Evolutionary conservation across 92 coral and sea anemone species (phyloP).

Genomic region (Epizoanthus fatuus): DNA sequence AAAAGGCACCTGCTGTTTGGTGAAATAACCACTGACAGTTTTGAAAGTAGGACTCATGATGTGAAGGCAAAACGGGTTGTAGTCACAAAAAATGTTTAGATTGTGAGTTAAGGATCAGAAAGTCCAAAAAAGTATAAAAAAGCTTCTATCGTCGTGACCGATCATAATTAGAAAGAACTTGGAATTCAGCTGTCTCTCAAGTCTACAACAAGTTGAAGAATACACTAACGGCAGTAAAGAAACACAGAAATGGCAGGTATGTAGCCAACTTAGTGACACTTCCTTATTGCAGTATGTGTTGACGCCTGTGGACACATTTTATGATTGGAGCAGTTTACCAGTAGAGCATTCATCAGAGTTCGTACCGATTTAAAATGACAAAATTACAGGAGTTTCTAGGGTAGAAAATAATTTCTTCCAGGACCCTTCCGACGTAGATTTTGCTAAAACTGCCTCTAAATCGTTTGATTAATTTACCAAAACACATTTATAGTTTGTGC

Average conservation of each 20-base stretch:
- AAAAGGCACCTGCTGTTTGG: slow-evolving; percentile 5
- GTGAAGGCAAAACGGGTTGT: background rate
- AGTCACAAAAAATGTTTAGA: slow-evolving; percentile 29
- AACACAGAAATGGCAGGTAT: slow-evolving; percentile 7
- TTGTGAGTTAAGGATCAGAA: slow-evolving; percentile 5
- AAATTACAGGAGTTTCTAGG: too few relatives aligned
- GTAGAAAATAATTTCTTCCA: too few relatives aligned
- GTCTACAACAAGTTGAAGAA: background rate
- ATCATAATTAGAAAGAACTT: background rate
- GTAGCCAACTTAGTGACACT: background rate
- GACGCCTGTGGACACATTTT: background rate
- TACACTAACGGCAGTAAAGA: background rate
- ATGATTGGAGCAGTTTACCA: background rate
- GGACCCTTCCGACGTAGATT: too few relatives aligned
- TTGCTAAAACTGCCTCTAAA: too few relatives aligned
- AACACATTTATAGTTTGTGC: too few relatives aligned
- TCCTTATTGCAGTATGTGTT: background rate
- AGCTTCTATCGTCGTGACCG: background rate
- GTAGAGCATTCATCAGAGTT: too few relatives aligned
- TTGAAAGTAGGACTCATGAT: background rate
- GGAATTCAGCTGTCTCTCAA: background rate
- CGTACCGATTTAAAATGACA: too few relatives aligned
- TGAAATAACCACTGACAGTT: slow-evolving; percentile 2
- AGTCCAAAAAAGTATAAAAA: slow-evolving; percentile 12
- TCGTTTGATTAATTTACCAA: too few relatives aligned